Evolutionary conservation across 2,797 vertebrate genomes (phyloP), one percentile per base, ranked within the genome.

Genomic region (Orestias chungarensis): DNA sequence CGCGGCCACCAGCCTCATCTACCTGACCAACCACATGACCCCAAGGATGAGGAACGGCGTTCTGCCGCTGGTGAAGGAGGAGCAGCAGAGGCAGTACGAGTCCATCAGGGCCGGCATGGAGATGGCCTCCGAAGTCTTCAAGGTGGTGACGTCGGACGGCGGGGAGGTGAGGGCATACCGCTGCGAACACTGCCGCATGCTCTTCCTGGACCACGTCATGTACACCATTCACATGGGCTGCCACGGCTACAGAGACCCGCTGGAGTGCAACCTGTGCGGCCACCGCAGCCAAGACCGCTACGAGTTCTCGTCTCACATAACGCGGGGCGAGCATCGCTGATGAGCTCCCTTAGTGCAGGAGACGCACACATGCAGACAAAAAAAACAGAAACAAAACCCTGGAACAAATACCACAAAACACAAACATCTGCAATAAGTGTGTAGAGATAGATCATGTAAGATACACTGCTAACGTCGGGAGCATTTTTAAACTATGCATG

Each of bases 171-270:
- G 95, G 88, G 95, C 95, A 38, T 97, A 99, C 90, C 93, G 95
- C 78, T 99, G 98, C 1, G 94, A 97, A 95, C 97, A 97, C 90
- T 99, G 98, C 91, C 92, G 97, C 68, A 93, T 99, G 70, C 95
- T 99, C 78, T 99, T 99, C 94, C 95, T 99, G 88, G 98, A 99
- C 93, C 97, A 99, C 5, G 98, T 99, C 89, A 99, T 99, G 98
- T 99, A 98, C 79, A 99, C 98, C 62, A 99, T 99, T 84, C 98
- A 99, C 86, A 99, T 99, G 98, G 98, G 98, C 83, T 99, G 98
- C 88, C 98, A 99, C 2, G 98, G 97, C 79, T 99, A 98, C 93
- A 96, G 98, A 2, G 96, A 99, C 85, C 97, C 98, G 78, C 98
- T 99, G 5, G 97, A 99, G 92, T 99, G 98, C 94, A 99, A 99